These are phyloP conservation scores for Stenodera caucasica DNA, from an alignment of 2,888 invertebrate species.

Conservation along the genomic window DNA sequence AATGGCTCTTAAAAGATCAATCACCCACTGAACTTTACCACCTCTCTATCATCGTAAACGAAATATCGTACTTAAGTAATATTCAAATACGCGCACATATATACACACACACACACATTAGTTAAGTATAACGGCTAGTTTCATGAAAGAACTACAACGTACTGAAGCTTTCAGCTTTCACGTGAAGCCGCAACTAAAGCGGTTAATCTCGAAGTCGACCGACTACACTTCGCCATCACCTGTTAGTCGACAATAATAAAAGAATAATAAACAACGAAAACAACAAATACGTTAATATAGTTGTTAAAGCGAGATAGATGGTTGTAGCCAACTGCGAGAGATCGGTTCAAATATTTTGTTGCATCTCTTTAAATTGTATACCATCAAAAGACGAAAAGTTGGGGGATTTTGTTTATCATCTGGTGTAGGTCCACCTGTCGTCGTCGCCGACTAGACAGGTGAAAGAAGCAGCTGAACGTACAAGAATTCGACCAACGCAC, in stretches of 20 bases:
- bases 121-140: conserved; percentile 1
- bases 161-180: conserved; percentile 40
- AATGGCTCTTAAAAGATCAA: neutral
- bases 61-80: neutral
- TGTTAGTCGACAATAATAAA: conserved; percentile 34
- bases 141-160: conserved; percentile 26
- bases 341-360: neutral
- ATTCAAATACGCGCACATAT: neutral
- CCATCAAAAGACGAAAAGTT: neutral
- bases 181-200: conserved; percentile 43
- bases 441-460: neutral
- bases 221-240: conserved; percentile 42
- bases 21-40: neutral
- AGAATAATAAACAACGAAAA: conserved; percentile 17
- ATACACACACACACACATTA: conserved; percentile 13
- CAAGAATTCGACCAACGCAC: conserved; percentile 8
- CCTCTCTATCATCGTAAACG: neutral
- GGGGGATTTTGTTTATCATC: neutral
- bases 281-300: conserved; percentile 17
- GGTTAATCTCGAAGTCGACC: conserved; percentile 40
- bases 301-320: neutral
- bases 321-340: neutral
- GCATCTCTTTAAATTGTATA: neutral
- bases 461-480: neutral
- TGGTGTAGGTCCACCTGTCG: neutral